Evolutionary conservation across 2,888 invertebrate species (phyloP).

Genomic region (Apodemia duryi): DNA sequence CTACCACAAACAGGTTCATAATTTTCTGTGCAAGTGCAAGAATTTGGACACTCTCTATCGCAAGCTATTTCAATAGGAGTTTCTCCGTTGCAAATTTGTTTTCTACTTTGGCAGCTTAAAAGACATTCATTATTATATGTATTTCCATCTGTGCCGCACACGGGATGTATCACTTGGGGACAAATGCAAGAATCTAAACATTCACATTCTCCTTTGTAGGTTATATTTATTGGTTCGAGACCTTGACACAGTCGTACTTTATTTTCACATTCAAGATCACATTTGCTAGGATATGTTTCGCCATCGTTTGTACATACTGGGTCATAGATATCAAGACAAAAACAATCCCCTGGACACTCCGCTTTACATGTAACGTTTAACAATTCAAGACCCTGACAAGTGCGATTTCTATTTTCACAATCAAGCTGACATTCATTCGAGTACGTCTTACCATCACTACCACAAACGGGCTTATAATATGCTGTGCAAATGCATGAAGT

Average conservation of each 20-base stretch:
- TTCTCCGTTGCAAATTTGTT: slow-evolving; percentile 20
- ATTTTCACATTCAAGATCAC: slow-evolving; percentile 28
- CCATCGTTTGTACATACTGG: slow-evolving; percentile 41
- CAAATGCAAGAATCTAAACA: slow-evolving; percentile 23
- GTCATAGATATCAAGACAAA: slow-evolving; percentile 22
- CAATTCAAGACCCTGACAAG: not conserved
- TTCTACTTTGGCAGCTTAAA: slow-evolving; percentile 17
- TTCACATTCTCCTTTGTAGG: slow-evolving; percentile 13
- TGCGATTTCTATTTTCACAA: not conserved
- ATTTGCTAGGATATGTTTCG: slow-evolving; percentile 26
- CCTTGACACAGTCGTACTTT: slow-evolving; percentile 3
- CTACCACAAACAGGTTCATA: slow-evolving; percentile 36
- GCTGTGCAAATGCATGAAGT: slow-evolving; percentile 9
- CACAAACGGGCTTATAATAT: slow-evolving; percentile 35
- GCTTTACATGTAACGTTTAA: not conserved
- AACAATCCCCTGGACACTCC: slow-evolving; percentile 23
- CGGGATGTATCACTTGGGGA: slow-evolving; percentile 13
- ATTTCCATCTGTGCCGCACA: not conserved
- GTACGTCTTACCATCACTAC: slow-evolving; percentile 37
- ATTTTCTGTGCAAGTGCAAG: slow-evolving; percentile 11
- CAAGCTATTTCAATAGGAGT: slow-evolving; percentile 14
- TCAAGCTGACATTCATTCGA: not conserved
- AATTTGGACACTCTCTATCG: slow-evolving; percentile 24
- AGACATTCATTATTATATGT: not conserved
- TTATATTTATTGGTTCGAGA: not conserved